phyloP scores from a whole-genome alignment of 2,888 invertebrate genomes.

The Megamerina dolium region DNA sequence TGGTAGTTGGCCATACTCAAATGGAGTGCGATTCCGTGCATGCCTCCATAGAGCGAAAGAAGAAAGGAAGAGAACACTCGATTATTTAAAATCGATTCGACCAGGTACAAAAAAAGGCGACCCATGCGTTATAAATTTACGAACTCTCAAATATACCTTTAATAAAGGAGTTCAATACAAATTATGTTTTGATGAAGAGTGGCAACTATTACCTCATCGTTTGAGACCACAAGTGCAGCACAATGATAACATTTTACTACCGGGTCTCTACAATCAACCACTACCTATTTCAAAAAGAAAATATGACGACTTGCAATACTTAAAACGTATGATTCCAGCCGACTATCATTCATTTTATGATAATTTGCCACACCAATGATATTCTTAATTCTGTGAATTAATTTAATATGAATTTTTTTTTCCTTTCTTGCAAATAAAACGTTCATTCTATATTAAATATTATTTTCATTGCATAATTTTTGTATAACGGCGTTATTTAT shows the following conservation, averaged over 20 bases:
- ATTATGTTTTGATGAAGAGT: slow-evolving; percentile 16
- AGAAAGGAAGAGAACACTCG: slow-evolving; percentile 12
- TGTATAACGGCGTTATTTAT: no score
- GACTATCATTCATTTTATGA: no score
- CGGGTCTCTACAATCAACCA: slow-evolving; percentile 16
- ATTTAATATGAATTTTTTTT: slow-evolving; percentile 2
- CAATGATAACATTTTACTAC: slow-evolving; percentile 12
- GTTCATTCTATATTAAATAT: no score
- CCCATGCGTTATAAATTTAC: slow-evolving; percentile 11
- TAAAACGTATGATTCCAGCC: no score
- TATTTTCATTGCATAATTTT: no score
- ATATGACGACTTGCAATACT: slow-evolving; percentile 15
- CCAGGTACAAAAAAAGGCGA: slow-evolving; percentile 11
- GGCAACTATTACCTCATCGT: slow-evolving; percentile 11
- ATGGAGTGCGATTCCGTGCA: slow-evolving; percentile 2
- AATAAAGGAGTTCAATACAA: slow-evolving; percentile 10
- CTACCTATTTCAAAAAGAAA: slow-evolving; percentile 17
- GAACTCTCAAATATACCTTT: slow-evolving; percentile 12
- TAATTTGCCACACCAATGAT: slow-evolving; percentile 8
- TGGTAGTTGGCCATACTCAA: slow-evolving; percentile 5
- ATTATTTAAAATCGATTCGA: slow-evolving; percentile 15
- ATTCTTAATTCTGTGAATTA: no score
- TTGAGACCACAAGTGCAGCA: slow-evolving; percentile 14
- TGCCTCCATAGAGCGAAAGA: slow-evolving; percentile 9
- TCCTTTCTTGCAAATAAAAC: no score